Base-by-base conservation (phyloP, 2,113 vertebrate species). In the Aspiorhynchus laticeps region DNA sequence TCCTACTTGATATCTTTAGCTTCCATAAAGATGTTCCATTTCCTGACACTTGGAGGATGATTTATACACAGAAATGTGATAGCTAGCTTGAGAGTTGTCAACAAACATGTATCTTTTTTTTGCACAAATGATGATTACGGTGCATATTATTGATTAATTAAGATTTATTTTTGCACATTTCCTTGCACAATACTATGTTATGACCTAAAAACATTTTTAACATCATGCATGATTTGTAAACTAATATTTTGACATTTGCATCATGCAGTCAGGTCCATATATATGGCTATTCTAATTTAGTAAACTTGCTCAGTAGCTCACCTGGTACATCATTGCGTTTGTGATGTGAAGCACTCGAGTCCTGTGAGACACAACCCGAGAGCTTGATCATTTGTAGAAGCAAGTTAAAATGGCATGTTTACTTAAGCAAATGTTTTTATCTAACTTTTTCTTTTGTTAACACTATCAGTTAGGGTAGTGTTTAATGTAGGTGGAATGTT, bases 1-100 rank as follows among this genome's bases (percentile, higher is more conserved):
- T 43, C 38, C 38, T 75, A 43, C 73, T 75, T 43, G 11, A 75
- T 43, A 75, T 75, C 73, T 75, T 41, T 75, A 38, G 41, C 38
- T 75, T 75, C 24, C 24, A 75, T 26, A 75, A 46, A 46, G 41
- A 24, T 12, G 6, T 75, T 75, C 73, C 24, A 26, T 46, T 26
- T 41, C 2, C 24, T 46, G 73, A 46, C 41, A 46, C 24, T 15
- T 1, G 0, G 9, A 73, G 2, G 10, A 74, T 41, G 11, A 46
- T 75, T 46, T 75, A 75, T 75, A 11, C 24, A 14, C 24, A 24
- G 71, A 24, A n/a, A 43, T 74, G 38, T 7, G 24, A 43, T 43
- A 11, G 43, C 24, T 74, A 74, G 10, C 38, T n/a, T 73, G 21
- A 53, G 51, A 43, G n/a, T 36, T n/a, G 11, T 75, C 38, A 75